A percentile compares a stretch with the other conserved stretches of the same genome.
phyloP scores from a whole-genome alignment of 2,113 vertebrate genomes.

The Mola mola region DNA sequence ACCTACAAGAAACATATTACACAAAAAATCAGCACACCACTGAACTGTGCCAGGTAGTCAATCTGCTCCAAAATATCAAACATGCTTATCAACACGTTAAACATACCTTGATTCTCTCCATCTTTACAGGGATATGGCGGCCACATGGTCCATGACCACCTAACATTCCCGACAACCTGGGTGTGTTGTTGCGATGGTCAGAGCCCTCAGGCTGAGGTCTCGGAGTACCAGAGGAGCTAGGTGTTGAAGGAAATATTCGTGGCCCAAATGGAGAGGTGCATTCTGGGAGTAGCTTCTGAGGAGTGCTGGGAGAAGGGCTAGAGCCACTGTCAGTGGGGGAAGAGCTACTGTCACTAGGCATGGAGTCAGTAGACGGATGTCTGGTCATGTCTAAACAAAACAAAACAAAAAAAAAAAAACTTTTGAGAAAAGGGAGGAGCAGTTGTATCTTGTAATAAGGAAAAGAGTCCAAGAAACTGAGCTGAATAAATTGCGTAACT shows the following conservation, averaged over 20 bases:
- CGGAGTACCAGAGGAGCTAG: constrained; percentile 63
- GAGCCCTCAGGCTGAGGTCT: constrained; percentile 91
- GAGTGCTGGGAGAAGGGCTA: constrained; percentile 80
- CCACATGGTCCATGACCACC: constrained; percentile 75
- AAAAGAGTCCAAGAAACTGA: too few species aligned
- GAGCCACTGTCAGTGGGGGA: constrained; percentile 80
- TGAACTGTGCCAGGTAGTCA: not conserved
- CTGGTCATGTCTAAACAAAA: constrained; percentile 80
- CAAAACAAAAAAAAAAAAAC: not conserved
- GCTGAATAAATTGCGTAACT: too few species aligned
- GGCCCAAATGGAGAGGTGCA: constrained; percentile 76
- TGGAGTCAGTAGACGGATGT: constrained; percentile 80
- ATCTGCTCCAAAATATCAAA: constrained; percentile 3
- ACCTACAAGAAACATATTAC: constrained; percentile 56
- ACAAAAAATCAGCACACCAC: constrained; percentile 8
- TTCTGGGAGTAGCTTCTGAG: constrained; percentile 79
- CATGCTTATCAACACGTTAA: constrained; percentile 11
- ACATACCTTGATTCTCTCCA: constrained; percentile 85
- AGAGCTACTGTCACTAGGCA: constrained; percentile 77
- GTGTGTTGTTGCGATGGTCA: constrained; percentile 70
- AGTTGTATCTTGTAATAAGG: not conserved
- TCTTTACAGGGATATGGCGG: constrained; percentile 73
- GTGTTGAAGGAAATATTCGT: constrained; percentile 69
- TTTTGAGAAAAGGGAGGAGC: not conserved
- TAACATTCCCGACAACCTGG: constrained; percentile 71